Conservation (phyloP, 2,113 vertebrate genomes). For the Rutilus rutilus region DNA sequence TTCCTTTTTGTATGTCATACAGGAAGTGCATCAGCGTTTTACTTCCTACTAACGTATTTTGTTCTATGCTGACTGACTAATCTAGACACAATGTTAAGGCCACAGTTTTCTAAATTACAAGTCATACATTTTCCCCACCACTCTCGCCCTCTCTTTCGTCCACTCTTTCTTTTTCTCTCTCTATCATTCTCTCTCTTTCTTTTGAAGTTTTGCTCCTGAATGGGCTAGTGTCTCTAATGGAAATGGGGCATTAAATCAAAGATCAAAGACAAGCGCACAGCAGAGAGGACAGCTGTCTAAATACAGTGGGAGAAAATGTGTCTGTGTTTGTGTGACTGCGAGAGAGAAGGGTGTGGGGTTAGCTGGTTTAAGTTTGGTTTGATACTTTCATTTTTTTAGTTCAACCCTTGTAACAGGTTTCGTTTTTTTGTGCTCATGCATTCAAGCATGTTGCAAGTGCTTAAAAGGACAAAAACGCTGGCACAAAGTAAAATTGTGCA, state of each 20-base stretch:
- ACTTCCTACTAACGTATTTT: slow-evolving; percentile 28
- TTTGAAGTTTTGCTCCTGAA: slow-evolving; percentile 58
- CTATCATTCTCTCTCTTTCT: slow-evolving; percentile 41
- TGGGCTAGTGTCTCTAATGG: slow-evolving; percentile 60
- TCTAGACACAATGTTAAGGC: neutral
- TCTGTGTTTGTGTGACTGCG: slow-evolving; percentile 29
- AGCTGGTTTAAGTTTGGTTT: slow-evolving; percentile 35
- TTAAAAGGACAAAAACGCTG: neutral
- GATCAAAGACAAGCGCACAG: slow-evolving; percentile 56
- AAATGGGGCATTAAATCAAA: slow-evolving; percentile 62
- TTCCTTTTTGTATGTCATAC: slow-evolving; percentile 38
- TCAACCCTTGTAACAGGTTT: slow-evolving; percentile 10
- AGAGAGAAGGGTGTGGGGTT: slow-evolving; percentile 71
- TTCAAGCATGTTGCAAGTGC: slow-evolving; percentile 13
- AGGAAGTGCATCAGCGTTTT: slow-evolving; percentile 43
- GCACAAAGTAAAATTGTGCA: neutral
- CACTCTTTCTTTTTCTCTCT: slow-evolving; percentile 15
- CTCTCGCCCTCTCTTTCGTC: slow-evolving; percentile 4
- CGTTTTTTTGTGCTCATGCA: neutral
- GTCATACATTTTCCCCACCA: slow-evolving; percentile 27
- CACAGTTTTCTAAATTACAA: slow-evolving; percentile 3
- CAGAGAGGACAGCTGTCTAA: slow-evolving; percentile 59
- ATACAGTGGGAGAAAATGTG: slow-evolving; percentile 47
- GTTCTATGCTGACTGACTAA: slow-evolving; percentile 24
- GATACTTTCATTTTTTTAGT: neutral